Evolutionary conservation across 2,113 vertebrate genomes (phyloP).

Genomic region (Chamaea fasciata): DNA sequence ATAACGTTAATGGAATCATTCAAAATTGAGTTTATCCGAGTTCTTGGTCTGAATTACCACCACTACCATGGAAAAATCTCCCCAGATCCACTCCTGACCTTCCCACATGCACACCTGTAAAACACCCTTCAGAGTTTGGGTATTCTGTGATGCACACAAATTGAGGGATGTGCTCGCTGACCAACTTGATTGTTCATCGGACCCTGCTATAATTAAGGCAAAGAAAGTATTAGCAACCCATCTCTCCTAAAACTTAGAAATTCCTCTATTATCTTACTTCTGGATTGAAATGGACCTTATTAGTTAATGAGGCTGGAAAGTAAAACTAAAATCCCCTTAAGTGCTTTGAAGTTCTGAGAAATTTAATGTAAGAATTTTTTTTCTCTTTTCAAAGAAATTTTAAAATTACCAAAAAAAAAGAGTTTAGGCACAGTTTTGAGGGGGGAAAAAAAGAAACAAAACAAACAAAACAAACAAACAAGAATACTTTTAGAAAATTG

Average conservation of each 20-base stretch:
- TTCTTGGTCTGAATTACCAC: not conserved
- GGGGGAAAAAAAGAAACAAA: rapidly evolving
- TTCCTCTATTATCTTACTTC: not conserved
- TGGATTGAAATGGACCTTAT: not conserved
- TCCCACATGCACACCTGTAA: rapidly evolving
- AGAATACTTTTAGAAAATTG: not conserved
- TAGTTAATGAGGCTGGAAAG: not conserved
- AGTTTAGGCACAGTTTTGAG: not conserved
- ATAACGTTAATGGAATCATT: not conserved
- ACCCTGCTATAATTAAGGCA: not conserved
- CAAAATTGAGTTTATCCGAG: not conserved
- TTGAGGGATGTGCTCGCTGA: not conserved
- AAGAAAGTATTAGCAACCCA: not conserved
- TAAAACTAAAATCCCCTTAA: not conserved
- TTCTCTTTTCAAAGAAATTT: not conserved
- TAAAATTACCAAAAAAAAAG: not conserved
- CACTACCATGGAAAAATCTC: not conserved
- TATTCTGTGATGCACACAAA: not conserved
- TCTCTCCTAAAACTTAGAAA: not conserved
- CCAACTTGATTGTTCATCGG: not conserved
- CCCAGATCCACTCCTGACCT: not conserved
- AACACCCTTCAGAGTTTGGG: not conserved
- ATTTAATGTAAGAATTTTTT: not conserved
- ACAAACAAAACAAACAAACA: too few relatives aligned
- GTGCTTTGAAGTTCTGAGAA: not conserved